Evolutionary conservation across 2,888 invertebrate species (phyloP).

Genomic region (Drosophila anomalata): DNA sequence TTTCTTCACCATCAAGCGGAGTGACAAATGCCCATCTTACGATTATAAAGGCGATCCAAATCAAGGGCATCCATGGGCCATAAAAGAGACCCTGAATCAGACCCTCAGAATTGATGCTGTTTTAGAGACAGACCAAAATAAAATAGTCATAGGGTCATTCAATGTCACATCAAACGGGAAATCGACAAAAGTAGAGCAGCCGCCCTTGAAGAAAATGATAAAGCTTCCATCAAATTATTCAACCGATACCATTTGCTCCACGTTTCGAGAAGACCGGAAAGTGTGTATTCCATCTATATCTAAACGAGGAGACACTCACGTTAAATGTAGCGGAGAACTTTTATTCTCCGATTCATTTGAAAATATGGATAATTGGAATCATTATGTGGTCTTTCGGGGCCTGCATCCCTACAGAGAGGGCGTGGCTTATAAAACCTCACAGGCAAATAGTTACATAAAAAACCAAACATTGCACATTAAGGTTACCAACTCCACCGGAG

Average conservation of each 20-base stretch:
- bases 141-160: neutral
- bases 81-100: neutral
- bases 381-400: neutral
- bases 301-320: neutral
- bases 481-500: neutral
- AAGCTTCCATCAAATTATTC: neutral
- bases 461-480: neutral
- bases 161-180: neutral
- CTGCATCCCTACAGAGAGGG: neutral
- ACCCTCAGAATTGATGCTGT: neutral
- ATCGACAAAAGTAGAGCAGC: neutral
- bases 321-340: neutral
- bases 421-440: slow-evolving; percentile 1
- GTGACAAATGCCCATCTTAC: neutral
- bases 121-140: neutral
- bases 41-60: neutral
- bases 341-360: neutral
- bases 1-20: neutral
- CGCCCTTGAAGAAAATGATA: neutral
- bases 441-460: neutral
- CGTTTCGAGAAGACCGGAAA: neutral
- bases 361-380: neutral
- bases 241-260: neutral
- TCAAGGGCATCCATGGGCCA: neutral
- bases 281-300: neutral